Evolutionary conservation across 2,888 invertebrate genomes (phyloP).

Genomic region (Nomada ferruginata): DNA sequence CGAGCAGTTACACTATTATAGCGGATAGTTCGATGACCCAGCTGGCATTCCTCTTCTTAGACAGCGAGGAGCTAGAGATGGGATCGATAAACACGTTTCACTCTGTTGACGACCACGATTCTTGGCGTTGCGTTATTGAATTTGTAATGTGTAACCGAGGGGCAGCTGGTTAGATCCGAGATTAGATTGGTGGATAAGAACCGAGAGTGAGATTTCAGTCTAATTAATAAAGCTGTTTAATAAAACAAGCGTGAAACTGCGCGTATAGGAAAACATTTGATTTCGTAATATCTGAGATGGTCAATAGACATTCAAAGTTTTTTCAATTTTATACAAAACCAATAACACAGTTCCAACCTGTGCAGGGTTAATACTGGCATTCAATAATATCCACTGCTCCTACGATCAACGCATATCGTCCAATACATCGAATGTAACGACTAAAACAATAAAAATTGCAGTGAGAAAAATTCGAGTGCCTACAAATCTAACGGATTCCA

Average conservation of each 20-base stretch:
- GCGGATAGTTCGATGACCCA: conserved; percentile 44
- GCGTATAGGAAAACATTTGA: too few relatives aligned
- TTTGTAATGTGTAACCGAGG: neutral
- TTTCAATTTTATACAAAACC: too few relatives aligned
- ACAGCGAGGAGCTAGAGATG: neutral
- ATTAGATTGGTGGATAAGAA: neutral
- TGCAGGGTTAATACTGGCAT: too few relatives aligned
- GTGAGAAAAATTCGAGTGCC: too few relatives aligned
- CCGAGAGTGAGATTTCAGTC: neutral
- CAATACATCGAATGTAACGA: too few relatives aligned
- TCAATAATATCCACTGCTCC: too few relatives aligned
- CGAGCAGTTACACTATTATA: conserved; percentile 45
- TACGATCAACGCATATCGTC: too few relatives aligned
- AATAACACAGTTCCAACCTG: too few relatives aligned
- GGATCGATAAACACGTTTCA: conserved; percentile 5
- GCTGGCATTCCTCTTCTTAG: neutral
- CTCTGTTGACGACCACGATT: too few relatives aligned
- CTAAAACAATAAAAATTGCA: too few relatives aligned
- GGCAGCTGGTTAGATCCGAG: neutral
- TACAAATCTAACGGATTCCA: too few relatives aligned
- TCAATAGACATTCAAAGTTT: neutral
- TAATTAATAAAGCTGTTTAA: neutral
- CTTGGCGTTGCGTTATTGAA: neutral
- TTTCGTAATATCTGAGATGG: too few relatives aligned
- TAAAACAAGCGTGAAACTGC: neutral